Evolutionary conservation across 2,888 invertebrate genomes (phyloP).

Genomic region (Ashinkailepas kermadecensis): DNA sequence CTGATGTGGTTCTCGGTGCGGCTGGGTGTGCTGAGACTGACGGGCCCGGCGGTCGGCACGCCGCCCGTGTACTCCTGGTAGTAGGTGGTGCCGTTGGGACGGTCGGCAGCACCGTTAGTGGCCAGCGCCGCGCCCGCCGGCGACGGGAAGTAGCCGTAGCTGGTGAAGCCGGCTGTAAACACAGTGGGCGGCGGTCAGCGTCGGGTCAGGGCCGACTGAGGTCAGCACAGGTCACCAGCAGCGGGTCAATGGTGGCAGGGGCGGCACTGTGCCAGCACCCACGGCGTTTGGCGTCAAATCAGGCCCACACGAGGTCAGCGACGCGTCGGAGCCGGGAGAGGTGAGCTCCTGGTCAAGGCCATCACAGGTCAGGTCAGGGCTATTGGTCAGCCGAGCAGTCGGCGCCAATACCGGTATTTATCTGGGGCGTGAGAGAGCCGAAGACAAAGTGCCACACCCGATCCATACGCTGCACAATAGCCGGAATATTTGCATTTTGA

Average conservation of each 20-base stretch:
- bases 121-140: constrained; percentile 51
- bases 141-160: constrained; percentile 46
- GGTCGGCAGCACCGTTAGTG: constrained; percentile 39
- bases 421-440: too few relatives aligned
- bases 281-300: too few relatives aligned
- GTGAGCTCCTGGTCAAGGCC: too few relatives aligned
- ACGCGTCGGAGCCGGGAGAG: too few relatives aligned
- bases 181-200: background rate
- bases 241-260: background rate
- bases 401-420: too few relatives aligned
- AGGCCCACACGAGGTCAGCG: too few relatives aligned
- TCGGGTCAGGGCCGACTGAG: background rate
- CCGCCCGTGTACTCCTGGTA: constrained; percentile 20
- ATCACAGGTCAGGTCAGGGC: too few relatives aligned
- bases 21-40: constrained; percentile 18
- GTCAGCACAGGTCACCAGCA: background rate
- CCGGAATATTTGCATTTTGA: too few relatives aligned
- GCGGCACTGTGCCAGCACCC: too few relatives aligned
- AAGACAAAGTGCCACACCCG: too few relatives aligned
- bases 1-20: constrained; percentile 20
- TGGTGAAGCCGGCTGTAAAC: constrained; percentile 43
- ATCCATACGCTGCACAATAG: too few relatives aligned
- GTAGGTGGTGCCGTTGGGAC: constrained; percentile 41
- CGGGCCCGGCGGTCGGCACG: background rate
- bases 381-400: too few relatives aligned